Conservation (phyloP, 2,113 vertebrate genomes). For the Scomber japonicus region DNA sequence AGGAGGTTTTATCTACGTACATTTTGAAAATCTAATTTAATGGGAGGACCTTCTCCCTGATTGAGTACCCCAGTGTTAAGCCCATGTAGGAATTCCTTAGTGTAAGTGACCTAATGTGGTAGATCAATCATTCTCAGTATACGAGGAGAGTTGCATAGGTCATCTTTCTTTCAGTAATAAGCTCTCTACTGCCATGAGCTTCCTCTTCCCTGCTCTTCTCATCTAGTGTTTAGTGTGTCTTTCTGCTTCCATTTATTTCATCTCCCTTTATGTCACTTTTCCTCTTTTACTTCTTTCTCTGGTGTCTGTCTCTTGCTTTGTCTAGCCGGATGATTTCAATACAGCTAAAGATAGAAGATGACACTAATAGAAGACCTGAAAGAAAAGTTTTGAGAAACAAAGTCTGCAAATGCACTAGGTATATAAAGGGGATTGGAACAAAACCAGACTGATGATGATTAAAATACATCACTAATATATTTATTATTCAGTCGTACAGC, state of each 20-base stretch:
- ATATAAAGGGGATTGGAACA: neutral
- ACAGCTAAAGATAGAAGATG: neutral
- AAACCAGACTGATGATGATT: neutral
- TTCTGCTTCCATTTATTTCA: neutral
- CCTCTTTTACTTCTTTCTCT: neutral
- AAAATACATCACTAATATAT: no score
- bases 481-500: no score
- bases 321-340: neutral
- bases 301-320: neutral
- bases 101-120: neutral
- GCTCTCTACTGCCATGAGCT: neutral
- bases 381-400: no score
- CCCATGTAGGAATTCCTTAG: neutral
- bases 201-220: neutral
- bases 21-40: neutral
- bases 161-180: conserved; percentile 41
- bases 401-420: neutral
- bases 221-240: neutral
- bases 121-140: conserved; percentile 20
- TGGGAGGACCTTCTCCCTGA: neutral
- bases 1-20: neutral
- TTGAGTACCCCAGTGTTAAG: neutral
- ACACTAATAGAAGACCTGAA: neutral
- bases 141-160: neutral
- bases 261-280: neutral